Evolutionary conservation across 2,113 vertebrate genomes (phyloP), one percentile per base, ranked within the genome.

Genomic region (Chauna torquata): DNA sequence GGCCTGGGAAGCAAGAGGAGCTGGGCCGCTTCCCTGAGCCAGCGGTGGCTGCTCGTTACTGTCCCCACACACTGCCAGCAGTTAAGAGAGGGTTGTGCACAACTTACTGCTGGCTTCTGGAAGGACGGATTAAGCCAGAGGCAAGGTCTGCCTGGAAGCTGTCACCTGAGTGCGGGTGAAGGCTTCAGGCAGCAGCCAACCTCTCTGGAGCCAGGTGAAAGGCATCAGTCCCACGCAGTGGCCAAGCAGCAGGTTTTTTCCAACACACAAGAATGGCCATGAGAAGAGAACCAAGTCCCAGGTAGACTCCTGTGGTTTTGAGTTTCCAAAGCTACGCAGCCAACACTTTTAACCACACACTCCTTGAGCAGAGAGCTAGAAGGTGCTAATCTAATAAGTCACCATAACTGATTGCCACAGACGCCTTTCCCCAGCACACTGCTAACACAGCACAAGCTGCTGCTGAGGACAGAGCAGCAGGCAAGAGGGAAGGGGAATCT

Each of bases 201-300:
- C 64, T 16, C 47, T 50, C 15, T 1, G 0, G 8, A 30, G 19
- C 34, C 12, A 68, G 45, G 65, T 2, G 3, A 88, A 72, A 62
- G 38, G 65, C 34, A 40, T 14, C 64, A 27, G 23, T 23, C 30
- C 1, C 9, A 4, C 0, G 1, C 40, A 44, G 16, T 4, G 16
- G 50, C 47, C 45, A 66, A 32, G 47, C 40, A 81, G 24, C 45
- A 76, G 50, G n/a, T n/a, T 24, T 36, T 78, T 34, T n/a, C 36
- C 72, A 40, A 2, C 1, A 16, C 38, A 42, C 18, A 40, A 36
- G 16, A 38, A 23, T 1, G 4, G 9, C 30, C 27, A 4, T 0
- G 10, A 68, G 36, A 58, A 77, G 44, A 91, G 54, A 0, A 0
- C 24, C 4, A 12, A 55, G 16, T 54, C 38, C 44, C 75, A 52